A percentile compares a stretch with the other conserved stretches of the same genome.
phyloP scores from a whole-genome alignment of 92 coral and sea anemone species.

The Chrysogorgia sp. region DNA sequence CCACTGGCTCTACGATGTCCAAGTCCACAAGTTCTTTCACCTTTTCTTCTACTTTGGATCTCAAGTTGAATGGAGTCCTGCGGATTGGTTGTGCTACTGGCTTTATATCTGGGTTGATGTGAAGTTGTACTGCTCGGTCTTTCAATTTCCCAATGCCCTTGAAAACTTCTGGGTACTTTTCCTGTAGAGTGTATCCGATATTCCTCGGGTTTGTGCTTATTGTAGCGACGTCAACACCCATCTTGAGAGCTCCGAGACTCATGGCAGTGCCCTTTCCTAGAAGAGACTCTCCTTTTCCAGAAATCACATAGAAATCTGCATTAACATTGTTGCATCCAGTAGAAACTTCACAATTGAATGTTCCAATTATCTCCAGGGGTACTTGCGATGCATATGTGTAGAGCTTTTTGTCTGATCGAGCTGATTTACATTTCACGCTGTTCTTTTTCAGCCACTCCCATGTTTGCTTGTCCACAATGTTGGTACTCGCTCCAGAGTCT shows the following conservation, averaged over 20 bases:
- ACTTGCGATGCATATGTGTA: slow-evolving; percentile 51
- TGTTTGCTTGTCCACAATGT: slow-evolving; percentile 30
- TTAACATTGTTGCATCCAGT: slow-evolving; percentile 33
- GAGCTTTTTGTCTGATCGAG: slow-evolving; percentile 37
- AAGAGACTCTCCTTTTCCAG: slow-evolving; percentile 52
- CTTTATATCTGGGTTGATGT: slow-evolving; percentile 46
- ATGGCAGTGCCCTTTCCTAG: slow-evolving; percentile 53
- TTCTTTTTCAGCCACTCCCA: slow-evolving; percentile 36
- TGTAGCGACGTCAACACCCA: slow-evolving; percentile 13
- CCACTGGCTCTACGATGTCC: slow-evolving; percentile 40
- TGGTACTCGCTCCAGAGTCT: slow-evolving; percentile 45
- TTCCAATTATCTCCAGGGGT: slow-evolving; percentile 51
- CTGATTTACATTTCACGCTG: slow-evolving; percentile 48
- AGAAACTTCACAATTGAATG: slow-evolving; percentile 38
- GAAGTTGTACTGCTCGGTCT: slow-evolving; percentile 39
- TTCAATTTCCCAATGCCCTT: slow-evolving; percentile 56
- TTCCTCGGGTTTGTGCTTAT: neutral
- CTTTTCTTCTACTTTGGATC: slow-evolving; percentile 46
- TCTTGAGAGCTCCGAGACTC: slow-evolving; percentile 19
- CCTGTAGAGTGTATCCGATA: slow-evolving; percentile 15
- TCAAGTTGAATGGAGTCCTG: slow-evolving; percentile 19
- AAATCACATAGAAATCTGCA: slow-evolving; percentile 47
- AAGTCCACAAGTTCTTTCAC: slow-evolving; percentile 29
- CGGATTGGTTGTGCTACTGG: slow-evolving; percentile 57
- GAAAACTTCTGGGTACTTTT: slow-evolving; percentile 51